Percentiles rank a stretch among this genome's conserved stretches.
Conservation (phyloP, 2,113 vertebrate species). For the Nasalis larvatus region DNA sequence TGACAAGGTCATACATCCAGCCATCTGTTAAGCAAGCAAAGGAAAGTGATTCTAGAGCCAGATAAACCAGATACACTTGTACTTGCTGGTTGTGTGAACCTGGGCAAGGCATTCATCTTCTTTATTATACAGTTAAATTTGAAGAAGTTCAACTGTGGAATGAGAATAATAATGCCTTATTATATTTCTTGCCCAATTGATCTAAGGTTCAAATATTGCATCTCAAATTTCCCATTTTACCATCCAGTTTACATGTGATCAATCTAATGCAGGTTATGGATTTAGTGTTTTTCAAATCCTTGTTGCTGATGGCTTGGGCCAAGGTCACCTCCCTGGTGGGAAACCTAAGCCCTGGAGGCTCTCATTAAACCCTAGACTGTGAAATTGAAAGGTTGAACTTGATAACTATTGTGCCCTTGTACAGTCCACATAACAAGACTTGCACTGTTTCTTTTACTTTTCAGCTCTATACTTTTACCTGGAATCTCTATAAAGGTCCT, state of each 20-base stretch:
- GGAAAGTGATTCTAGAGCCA: neutral
- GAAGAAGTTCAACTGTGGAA: neutral
- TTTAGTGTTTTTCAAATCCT: neutral
- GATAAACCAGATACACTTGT: neutral
- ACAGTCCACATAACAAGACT: neutral
- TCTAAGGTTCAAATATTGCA: neutral
- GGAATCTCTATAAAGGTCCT: neutral
- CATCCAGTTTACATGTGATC: neutral
- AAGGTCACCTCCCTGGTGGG: neutral
- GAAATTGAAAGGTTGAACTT: neutral
- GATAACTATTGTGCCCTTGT: neutral
- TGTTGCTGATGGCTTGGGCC: neutral
- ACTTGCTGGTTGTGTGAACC: neutral
- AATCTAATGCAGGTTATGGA: neutral
- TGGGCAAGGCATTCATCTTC: neutral
- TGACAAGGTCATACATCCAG: neutral
- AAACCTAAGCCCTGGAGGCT: neutral
- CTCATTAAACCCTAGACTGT: neutral
- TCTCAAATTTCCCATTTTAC: neutral
- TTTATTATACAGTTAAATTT: neutral
- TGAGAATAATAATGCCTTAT: neutral
- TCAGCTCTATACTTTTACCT: neutral
- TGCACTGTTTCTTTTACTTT: neutral
- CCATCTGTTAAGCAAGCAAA: neutral
- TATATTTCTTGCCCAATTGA: neutral